Evolutionary conservation across 2,797 vertebrate species (phyloP), one percentile per base, ranked within the genome.

Genomic region (Phoxinus dragarum): DNA sequence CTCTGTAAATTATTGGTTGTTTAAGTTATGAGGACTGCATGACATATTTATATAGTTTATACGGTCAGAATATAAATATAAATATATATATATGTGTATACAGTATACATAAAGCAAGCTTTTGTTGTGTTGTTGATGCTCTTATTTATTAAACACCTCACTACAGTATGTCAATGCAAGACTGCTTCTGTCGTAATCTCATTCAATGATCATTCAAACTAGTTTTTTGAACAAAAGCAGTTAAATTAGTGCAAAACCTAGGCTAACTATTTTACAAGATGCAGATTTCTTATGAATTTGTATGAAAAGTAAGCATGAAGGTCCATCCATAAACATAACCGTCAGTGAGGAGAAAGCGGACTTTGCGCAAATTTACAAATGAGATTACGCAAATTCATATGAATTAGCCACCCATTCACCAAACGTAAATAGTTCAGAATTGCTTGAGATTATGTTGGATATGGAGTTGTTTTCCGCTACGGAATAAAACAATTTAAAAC

Each of bases 41-140:
- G 97, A 95, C 96, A 96, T 98, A 99, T 99, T 99, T 99, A 99
- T 98, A 96, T 98, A 96, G 96, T 98, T 98, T 98, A 97, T 98
- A 99, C 96, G 95, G 94, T 96, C 96, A 96, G 96, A 91, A 96
- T 94, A 94, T 94, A 94, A 95, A 92, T 94, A 93, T 94, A 93
- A 93, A 92, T 93, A 92, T 84, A 88, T 54, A 91, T 81, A 88
- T 49, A 52, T 95, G 89, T 95, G 92, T 93, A 92, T 94, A 94
- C 88, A 86, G 86, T 88, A 94, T 93, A 92, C 89, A 92, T 94
- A 95, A 94, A 92, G 90, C 90, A 94, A 94, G 91, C 94, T 94
- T 94, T 87, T 90, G 89, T 90, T 92, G 88, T 93, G 93, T 94
- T 95, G 93, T 96, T 95, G 87, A 93, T 94, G 91, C 89, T 95